Base-by-base conservation (phyloP, 2,797 vertebrate species). In the Brachymystax lenok region DNA sequence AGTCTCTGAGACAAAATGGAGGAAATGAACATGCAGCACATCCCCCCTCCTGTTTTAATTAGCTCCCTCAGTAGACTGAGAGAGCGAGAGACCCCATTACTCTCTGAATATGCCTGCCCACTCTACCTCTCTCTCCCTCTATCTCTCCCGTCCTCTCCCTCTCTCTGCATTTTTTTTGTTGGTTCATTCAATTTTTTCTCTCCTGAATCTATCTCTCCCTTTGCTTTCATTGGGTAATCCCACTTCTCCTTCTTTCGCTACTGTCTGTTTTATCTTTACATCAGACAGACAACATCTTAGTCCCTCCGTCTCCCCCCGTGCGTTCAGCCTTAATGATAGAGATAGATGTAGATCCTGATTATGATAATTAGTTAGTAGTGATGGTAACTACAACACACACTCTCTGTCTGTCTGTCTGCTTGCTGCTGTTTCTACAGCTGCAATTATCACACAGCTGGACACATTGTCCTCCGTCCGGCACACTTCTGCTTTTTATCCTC, bases 41-140 rank as follows among this genome's bases (percentile, higher is more conserved):
- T 86, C 87, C 86, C 86, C 83, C 83, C 82, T 76, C 79, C 54
- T 35, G 77, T 87, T 87, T 91, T 90, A 92, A 92, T 92, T 92
- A 91, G 87, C 83, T 74, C 87, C 81, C 83, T 91, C 87, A 88
- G 90, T 91, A 90, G 88, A 84, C 86, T 88, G 84, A 82, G 79
- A 71, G 81, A 86, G 84, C 83, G 80, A 66, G 33, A 82, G 88
- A 80, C 85, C 77, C 82, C 76, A 85, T 91, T 83, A 82, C 80
- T 89, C 74, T 79, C 77, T 87, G 79, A 86, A 85, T 74, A 70
- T 73, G 85, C 80, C 84, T 85, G 81, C 78, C 82, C 84, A 80
- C 83, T 85, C 85, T 75, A 68, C 84, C 81, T 87, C 79, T 46
- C 40, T 46, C 70, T 3, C 66, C 64, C 76, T 75, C 76, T 73